Evolutionary conservation across 2,113 vertebrate genomes (phyloP), one percentile per base, ranked within the genome.

Genomic region (Nyctibius bracteatus): DNA sequence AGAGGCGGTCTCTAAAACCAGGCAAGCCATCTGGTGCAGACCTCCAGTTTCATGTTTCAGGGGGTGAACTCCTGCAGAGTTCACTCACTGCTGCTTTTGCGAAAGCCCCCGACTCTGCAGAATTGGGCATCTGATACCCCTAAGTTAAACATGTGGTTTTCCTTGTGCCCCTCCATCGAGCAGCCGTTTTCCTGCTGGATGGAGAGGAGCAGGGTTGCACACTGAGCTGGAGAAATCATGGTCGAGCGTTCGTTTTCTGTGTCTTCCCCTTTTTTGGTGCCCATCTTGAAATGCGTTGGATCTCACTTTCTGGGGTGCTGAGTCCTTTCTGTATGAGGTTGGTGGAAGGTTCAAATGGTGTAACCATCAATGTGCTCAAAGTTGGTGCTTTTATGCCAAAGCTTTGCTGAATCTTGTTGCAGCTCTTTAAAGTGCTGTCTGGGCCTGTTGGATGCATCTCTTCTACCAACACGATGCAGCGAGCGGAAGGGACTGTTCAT

Each of bases 11-110:
- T 81, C 83, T 72, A 72, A 84, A 79, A 44, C 66, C 88, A 66
- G 75, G 92, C 88, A 57, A 95, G 80, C 94, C 96, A 94, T 97
- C 94, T 94, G 95, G 91, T 79, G 82, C 72, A 35, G 94, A 43
- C 75, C 87, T 93, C 90, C 79, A 39, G 86, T 54, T 78, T 97
- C 94, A 54, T 62, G 58, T 97, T 96, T 92, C 96, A 96, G 89
- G 86, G 86, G 89, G 70, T 95, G 94, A 96, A 95, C 91, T 96
- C 91, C 91, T 67, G 81, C 81, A 28, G 93, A 79, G 94, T 95
- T 96, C 89, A 74, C 91, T 95, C 62, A 33, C 13, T 0, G 78
- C 92, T 85, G 94, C 84, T 65, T 62, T 91, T 72, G 54, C 74
- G 52, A 62, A 73, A 94, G 58, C 71, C 67, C 78, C 86, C 8